Evolutionary conservation across 2,888 invertebrate genomes (phyloP).

Genomic region (Rhaphigaster nebulosa): DNA sequence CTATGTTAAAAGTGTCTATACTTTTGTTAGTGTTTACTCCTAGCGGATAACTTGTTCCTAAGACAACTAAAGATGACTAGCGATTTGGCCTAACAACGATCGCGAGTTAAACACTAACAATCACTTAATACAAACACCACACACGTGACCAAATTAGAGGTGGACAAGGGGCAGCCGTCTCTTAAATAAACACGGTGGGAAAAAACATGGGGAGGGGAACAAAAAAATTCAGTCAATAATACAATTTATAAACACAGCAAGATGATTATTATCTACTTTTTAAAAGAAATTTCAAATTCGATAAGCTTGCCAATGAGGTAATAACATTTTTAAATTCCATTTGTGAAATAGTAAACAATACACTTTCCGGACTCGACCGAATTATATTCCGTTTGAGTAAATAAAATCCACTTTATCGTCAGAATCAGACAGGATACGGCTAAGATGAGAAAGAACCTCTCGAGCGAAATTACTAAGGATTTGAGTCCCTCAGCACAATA

Average conservation of each 20-base stretch:
- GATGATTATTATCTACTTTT: too few relatives aligned
- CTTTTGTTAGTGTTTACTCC: background rate
- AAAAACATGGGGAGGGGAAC: background rate
- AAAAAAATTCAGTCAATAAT: background rate
- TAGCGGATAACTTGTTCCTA: background rate
- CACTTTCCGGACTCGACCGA: background rate
- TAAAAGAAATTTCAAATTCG: background rate
- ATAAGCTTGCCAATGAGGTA: too few relatives aligned
- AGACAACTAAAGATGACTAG: background rate
- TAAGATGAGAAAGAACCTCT: background rate
- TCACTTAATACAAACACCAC: background rate
- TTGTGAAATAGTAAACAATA: background rate
- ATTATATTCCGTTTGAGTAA: background rate
- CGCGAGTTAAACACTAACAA: background rate
- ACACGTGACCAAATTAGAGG: background rate
- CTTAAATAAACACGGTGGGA: background rate
- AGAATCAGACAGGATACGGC: background rate
- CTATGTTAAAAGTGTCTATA: too few relatives aligned
- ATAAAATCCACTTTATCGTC: background rate
- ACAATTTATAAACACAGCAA: background rate
- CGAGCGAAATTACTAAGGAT: background rate
- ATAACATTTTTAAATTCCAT: too few relatives aligned
- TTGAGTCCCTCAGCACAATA: background rate
- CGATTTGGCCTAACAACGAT: background rate
- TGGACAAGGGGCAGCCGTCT: background rate